A percentile compares a stretch with the other conserved stretches of the same genome.
These are phyloP conservation scores for Dasyurus viverrinus DNA, from an alignment of 2,113 vertebrate genomes.

Conservation along the genomic window DNA sequence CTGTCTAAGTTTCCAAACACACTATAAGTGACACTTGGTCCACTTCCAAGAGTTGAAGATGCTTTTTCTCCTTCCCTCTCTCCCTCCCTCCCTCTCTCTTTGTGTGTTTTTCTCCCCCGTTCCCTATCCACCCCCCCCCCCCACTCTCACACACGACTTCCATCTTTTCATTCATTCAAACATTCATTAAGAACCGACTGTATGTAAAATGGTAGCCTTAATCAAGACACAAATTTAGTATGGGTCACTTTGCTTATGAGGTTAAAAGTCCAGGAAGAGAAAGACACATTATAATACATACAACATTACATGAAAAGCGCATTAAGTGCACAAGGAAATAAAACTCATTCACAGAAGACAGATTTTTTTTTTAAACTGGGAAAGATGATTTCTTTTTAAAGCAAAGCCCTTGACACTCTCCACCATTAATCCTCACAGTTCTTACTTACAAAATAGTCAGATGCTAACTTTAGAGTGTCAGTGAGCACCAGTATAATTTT, in stretches of 20 bases:
- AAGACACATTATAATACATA: not conserved
- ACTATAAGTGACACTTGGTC: not conserved
- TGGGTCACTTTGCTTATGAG: not conserved
- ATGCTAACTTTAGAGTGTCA: not conserved
- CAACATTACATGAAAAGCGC: not conserved
- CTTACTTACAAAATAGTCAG: not conserved
- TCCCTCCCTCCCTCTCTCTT: too few relatives aligned
- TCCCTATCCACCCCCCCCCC: too few relatives aligned
- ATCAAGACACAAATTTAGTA: not conserved
- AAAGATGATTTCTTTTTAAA: not conserved
- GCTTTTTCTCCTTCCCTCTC: too few relatives aligned
- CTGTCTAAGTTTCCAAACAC: not conserved
- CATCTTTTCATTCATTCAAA: not conserved
- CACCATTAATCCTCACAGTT: not conserved
- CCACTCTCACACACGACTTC: too few relatives aligned
- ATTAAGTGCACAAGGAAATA: not conserved
- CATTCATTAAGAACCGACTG: not conserved
- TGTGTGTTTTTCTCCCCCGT: too few relatives aligned
- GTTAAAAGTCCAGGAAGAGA: not conserved
- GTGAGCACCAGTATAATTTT: not conserved
- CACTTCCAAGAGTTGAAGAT: not conserved
- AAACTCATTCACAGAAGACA: not conserved
- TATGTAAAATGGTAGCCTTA: not conserved
- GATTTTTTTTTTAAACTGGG: not conserved
- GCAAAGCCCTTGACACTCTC: not conserved